Percentiles rank a stretch among this genome's conserved stretches.
Conservation (phyloP, 1,140 invertebrate genomes). For the Eumeta japonica region DNA sequence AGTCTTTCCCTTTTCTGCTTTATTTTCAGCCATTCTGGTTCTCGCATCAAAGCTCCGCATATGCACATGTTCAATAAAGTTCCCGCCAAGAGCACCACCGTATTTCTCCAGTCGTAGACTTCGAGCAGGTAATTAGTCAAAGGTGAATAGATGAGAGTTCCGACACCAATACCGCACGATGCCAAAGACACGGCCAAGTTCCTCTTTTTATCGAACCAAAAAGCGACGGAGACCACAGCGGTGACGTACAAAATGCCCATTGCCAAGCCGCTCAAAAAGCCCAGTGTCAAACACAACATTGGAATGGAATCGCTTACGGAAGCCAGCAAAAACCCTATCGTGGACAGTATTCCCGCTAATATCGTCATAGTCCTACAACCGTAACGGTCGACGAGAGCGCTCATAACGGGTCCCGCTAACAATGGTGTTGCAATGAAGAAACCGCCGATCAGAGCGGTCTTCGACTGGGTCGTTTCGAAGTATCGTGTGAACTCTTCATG, state of each 20-base stretch:
- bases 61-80: slow-evolving; percentile 84
- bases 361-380: slow-evolving; percentile 84
- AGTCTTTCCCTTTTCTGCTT: slow-evolving; percentile 33
- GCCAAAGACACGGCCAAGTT: slow-evolving; percentile 75
- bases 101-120: slow-evolving; percentile 80
- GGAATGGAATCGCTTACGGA: slow-evolving; percentile 68
- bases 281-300: slow-evolving; percentile 79
- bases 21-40: slow-evolving; percentile 70
- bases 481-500: slow-evolving; percentile 79
- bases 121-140: slow-evolving; percentile 68
- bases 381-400: slow-evolving; percentile 82
- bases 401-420: slow-evolving; percentile 80
- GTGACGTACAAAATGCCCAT: slow-evolving; percentile 85
- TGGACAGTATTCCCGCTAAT: slow-evolving; percentile 70
- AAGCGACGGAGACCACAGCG: slow-evolving; percentile 88
- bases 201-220: slow-evolving; percentile 90
- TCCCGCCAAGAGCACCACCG: slow-evolving; percentile 74
- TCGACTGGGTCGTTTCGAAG: slow-evolving; percentile 74
- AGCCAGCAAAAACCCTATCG: slow-evolving; percentile 74
- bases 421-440: slow-evolving; percentile 85
- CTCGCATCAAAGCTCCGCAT: slow-evolving; percentile 82
- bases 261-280: slow-evolving; percentile 80
- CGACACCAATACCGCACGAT: slow-evolving; percentile 45
- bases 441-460: slow-evolving; percentile 83
- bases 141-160: slow-evolving; percentile 77